Percentiles rank a stretch among this genome's conserved stretches.
Conservation (phyloP, 2,888 invertebrate species). For the Noctua janthe region DNA sequence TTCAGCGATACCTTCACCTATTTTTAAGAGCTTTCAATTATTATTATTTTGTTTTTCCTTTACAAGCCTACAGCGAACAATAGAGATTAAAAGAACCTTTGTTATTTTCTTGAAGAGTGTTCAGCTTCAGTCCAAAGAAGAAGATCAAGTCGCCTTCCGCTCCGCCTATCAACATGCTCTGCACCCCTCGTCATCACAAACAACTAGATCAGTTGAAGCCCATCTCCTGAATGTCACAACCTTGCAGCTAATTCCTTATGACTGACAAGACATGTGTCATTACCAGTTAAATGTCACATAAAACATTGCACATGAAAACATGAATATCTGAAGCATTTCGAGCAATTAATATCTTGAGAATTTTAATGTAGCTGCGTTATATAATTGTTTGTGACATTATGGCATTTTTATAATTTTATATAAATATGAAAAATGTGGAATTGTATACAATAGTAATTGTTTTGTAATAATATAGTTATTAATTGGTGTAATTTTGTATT, state of each 20-base stretch:
- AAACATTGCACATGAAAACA: constrained; percentile 47
- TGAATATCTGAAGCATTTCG: constrained; percentile 29
- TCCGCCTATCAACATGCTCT: neutral
- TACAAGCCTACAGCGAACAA: no score
- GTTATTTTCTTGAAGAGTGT: neutral
- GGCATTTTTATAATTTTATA: constrained; percentile 31
- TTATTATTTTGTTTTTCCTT: no score
- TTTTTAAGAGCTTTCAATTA: no score
- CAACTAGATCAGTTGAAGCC: constrained; percentile 58
- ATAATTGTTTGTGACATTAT: constrained; percentile 29
- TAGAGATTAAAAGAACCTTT: neutral
- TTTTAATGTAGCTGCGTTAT: constrained; percentile 32
- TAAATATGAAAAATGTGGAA: constrained; percentile 1
- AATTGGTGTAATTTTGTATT: neutral
- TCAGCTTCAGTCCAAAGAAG: neutral
- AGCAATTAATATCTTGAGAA: constrained; percentile 46
- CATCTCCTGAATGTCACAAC: constrained; percentile 61
- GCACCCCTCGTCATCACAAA: constrained; percentile 27
- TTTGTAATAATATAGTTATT: constrained; percentile 32
- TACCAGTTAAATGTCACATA: constrained; percentile 34
- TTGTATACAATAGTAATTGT: constrained; percentile 44
- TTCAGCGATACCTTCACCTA: no score
- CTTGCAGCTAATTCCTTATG: constrained; percentile 53
- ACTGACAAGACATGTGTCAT: constrained; percentile 36
- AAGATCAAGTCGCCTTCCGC: neutral